These are phyloP conservation scores for Megalops atlanticus DNA, from an alignment of 2,113 vertebrate genomes.

Conservation along the genomic window DNA sequence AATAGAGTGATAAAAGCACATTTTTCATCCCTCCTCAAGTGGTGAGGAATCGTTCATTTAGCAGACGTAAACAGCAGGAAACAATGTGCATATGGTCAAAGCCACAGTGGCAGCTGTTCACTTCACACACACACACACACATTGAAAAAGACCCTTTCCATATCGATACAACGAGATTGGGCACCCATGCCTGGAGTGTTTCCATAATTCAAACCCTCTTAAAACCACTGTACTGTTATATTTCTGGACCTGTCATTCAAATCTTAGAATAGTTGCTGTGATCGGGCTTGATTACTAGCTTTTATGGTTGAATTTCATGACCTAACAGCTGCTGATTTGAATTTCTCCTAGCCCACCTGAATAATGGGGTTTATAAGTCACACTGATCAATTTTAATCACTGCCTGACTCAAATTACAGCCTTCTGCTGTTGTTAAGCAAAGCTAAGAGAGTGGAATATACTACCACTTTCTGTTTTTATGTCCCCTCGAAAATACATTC, in stretches of 20 bases:
- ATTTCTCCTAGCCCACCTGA: neutral
- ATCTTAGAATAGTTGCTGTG: neutral
- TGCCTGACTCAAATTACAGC: neutral
- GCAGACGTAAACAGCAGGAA: neutral
- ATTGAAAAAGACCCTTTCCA: too few relatives aligned
- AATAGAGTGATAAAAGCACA: neutral
- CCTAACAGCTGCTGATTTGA: constrained; percentile 11
- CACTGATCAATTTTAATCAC: constrained; percentile 5
- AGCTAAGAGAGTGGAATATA: too few relatives aligned
- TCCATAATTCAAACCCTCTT: too few relatives aligned
- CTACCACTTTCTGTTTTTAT: too few relatives aligned
- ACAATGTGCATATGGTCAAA: neutral
- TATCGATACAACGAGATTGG: too few relatives aligned
- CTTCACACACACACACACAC: neutral
- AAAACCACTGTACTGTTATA: too few relatives aligned
- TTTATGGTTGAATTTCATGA: constrained; percentile 18
- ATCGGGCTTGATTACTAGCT: neutral
- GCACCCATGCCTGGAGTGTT: too few relatives aligned
- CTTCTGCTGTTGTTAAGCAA: neutral
- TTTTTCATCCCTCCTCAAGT: too few relatives aligned
- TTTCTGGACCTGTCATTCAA: neutral
- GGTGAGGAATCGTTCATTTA: neutral
- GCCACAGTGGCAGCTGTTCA: neutral
- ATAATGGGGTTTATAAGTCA: constrained; percentile 1
- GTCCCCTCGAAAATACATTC: too few relatives aligned